Evolutionary conservation across 64 coral and sea anemone genomes (phyloP).

Genomic region (Actinia tenebrosa): DNA sequence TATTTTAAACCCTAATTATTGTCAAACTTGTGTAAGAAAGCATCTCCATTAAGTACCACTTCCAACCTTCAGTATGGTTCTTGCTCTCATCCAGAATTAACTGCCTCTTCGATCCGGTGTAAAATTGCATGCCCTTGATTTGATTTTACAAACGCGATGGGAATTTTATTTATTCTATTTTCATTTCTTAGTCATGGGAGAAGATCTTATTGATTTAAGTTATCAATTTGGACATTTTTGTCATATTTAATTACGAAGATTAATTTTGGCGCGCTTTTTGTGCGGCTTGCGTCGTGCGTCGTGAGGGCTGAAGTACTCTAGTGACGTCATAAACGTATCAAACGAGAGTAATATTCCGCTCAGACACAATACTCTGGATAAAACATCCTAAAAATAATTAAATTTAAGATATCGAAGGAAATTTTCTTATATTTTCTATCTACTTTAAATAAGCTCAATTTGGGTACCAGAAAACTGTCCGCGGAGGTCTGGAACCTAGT

Average conservation of each 20-base stretch:
- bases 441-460: too few species aligned
- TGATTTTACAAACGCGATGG: neutral
- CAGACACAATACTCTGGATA: too few species aligned
- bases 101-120: too few species aligned
- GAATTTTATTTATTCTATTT: neutral
- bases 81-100: neutral
- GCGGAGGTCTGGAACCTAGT: too few species aligned
- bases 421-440: too few species aligned
- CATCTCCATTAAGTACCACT: neutral
- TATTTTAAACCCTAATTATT: neutral
- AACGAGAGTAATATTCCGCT: neutral
- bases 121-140: neutral
- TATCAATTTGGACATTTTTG: neutral
- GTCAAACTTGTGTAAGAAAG: neutral
- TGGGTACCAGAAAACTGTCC: too few species aligned
- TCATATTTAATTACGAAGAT: neutral
- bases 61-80: neutral
- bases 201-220: neutral
- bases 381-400: too few species aligned
- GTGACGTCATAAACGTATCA: neutral
- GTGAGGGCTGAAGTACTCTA: neutral
- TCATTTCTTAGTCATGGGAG: neutral
- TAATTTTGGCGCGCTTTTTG: constrained; percentile 18
- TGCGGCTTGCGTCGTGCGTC: neutral
- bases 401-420: too few species aligned